Conservation (phyloP, 2,113 vertebrate species). For the Sula dactylatra region DNA sequence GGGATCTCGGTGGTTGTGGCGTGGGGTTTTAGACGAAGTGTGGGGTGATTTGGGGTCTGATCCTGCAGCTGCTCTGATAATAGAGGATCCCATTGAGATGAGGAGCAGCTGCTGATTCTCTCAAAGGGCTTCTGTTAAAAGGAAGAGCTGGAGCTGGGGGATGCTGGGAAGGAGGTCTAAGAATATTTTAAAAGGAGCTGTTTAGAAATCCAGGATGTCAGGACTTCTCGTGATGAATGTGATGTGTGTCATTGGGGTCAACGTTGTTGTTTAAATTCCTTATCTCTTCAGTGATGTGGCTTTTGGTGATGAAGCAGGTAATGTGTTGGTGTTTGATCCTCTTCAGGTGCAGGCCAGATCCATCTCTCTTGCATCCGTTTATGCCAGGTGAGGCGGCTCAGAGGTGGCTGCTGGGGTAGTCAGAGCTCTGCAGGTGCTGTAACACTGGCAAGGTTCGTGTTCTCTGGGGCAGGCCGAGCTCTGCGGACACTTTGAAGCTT, state of each 20-base stretch:
- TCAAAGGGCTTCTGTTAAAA: constrained; percentile 30
- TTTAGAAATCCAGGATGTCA: not conserved
- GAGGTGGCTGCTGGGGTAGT: not conserved
- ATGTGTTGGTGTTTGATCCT: not conserved
- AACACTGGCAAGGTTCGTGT: accelerated
- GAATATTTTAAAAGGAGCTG: not conserved
- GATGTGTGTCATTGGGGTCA: not conserved
- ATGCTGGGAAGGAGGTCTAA: not conserved
- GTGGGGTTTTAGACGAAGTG: not conserved
- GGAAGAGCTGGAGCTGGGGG: not conserved
- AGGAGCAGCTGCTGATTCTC: constrained; percentile 36
- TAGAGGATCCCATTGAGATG: constrained; percentile 18
- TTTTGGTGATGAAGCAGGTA: not conserved
- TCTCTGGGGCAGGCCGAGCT: not conserved
- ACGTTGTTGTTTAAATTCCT: too few relatives aligned
- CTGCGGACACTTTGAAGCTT: not conserved
- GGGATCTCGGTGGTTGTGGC: not conserved
- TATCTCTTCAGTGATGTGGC: not conserved
- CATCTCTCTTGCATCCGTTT: too few relatives aligned
- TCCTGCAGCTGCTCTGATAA: constrained; percentile 26
- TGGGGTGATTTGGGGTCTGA: not conserved
- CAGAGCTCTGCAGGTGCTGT: not conserved
- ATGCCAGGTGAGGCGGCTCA: not conserved
- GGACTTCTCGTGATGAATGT: not conserved
- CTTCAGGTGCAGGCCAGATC: not conserved